phyloP scores from a whole-genome alignment of 2,797 vertebrate genomes.

The Falco concolor region DNA sequence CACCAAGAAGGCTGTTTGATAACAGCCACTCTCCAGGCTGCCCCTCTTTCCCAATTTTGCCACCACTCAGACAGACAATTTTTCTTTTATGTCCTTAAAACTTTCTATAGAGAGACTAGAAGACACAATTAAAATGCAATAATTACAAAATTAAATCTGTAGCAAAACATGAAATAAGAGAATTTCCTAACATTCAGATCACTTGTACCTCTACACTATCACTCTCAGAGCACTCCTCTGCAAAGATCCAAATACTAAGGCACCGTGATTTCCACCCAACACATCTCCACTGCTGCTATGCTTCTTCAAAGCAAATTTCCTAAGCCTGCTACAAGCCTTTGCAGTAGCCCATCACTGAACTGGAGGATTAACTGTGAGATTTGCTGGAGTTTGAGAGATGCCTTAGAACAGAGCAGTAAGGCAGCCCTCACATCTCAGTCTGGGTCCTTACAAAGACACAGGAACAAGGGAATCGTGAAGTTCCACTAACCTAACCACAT shows the following conservation, averaged over 20 bases:
- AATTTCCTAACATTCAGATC: background rate
- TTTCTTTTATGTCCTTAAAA: background rate
- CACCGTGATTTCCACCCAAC: background rate
- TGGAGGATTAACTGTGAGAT: background rate
- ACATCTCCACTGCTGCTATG: background rate
- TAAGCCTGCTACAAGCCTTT: background rate
- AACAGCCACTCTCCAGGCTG: background rate
- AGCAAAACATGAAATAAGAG: background rate
- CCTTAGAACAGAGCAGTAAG: background rate
- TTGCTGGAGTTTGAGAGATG: background rate
- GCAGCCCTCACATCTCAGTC: background rate
- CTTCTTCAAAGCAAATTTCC: background rate
- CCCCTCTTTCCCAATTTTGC: background rate
- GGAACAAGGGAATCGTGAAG: background rate
- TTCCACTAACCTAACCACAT: background rate
- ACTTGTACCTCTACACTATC: background rate
- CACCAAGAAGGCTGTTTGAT: background rate
- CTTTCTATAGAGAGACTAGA: background rate
- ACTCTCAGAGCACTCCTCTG: background rate
- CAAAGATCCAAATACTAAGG: background rate
- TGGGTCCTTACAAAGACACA: background rate
- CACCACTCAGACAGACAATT: background rate
- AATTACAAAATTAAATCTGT: background rate
- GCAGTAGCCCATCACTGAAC: background rate
- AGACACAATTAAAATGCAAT: background rate